Evolutionary conservation across 1,140 invertebrate species (phyloP).

Genomic region (Rhizoglyphus robini): DNA sequence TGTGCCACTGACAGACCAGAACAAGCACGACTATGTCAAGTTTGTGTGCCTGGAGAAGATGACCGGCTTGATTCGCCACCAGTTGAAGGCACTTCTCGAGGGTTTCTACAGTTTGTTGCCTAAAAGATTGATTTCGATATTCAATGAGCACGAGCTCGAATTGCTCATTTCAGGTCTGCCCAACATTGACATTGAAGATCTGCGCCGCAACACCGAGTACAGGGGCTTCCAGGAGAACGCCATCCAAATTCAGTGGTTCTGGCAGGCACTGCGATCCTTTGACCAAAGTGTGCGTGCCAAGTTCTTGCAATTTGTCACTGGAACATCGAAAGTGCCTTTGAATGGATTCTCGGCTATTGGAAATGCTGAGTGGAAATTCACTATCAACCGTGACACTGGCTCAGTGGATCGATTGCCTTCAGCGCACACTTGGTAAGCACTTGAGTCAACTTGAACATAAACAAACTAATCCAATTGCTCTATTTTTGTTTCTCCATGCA

Average conservation of each 20-base stretch:
- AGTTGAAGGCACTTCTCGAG: constrained; percentile 66
- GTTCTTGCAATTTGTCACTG: constrained; percentile 88
- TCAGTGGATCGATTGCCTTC: constrained; percentile 79
- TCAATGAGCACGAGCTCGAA: constrained; percentile 89
- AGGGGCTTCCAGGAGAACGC: constrained; percentile 80
- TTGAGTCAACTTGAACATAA: too few species aligned
- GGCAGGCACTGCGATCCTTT: constrained; percentile 77
- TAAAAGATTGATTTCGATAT: constrained; percentile 81
- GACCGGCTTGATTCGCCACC: constrained; percentile 76
- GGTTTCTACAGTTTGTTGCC: constrained; percentile 93
- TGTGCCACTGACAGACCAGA: constrained; percentile 75
- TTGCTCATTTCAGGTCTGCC: constrained; percentile 78
- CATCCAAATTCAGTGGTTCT: constrained; percentile 89
- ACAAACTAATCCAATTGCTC: constrained; percentile 1
- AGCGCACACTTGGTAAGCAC: constrained; percentile 92
- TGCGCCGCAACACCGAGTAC: constrained; percentile 80
- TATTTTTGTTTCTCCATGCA: constrained; percentile 35
- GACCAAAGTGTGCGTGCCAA: constrained; percentile 84
- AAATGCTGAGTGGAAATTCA: constrained; percentile 94
- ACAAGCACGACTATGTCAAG: constrained; percentile 80
- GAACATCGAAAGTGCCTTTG: constrained; percentile 69
- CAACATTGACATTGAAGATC: constrained; percentile 83
- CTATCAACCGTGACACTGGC: constrained; percentile 81
- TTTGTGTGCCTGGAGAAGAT: constrained; percentile 90
- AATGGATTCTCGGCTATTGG: constrained; percentile 81